A percentile compares a stretch with the other conserved stretches of the same genome.
These are phyloP conservation scores for Argyrosomus japonicus DNA, from an alignment of 2,113 vertebrate genomes.

Conservation along the genomic window DNA sequence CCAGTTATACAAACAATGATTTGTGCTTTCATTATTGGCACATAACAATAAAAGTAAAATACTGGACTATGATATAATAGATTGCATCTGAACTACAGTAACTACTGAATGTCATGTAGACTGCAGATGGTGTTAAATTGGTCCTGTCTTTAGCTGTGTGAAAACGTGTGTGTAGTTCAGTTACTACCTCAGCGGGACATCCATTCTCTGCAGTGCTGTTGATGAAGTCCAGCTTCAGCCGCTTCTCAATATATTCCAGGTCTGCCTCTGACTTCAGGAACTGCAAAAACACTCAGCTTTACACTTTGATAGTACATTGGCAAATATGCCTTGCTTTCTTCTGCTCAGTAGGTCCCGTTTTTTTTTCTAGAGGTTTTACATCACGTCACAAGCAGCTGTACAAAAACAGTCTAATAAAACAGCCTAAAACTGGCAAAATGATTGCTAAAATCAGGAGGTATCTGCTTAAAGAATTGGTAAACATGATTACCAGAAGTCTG, in stretches of 20 bases:
- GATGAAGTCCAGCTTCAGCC: constrained; percentile 91
- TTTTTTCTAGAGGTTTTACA: too few species aligned
- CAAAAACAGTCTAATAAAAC: too few species aligned
- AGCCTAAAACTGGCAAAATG: not conserved
- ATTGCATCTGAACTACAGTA: not conserved
- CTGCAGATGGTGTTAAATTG: not conserved
- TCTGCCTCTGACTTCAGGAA: constrained; percentile 96
- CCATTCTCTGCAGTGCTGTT: constrained; percentile 82
- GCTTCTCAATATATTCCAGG: constrained; percentile 92
- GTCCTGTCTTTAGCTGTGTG: not conserved
- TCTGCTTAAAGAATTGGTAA: not conserved
- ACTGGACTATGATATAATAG: not conserved
- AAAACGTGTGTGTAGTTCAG: too few species aligned
- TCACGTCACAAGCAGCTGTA: too few species aligned
- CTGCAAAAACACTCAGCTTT: constrained; percentile 81
- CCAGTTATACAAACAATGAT: too few species aligned
- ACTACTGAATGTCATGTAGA: not conserved
- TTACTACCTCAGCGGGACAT: constrained; percentile 82
- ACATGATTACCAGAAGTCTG: not conserved
- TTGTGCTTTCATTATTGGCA: too few species aligned
- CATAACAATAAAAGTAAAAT: not conserved
- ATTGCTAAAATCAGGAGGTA: not conserved
- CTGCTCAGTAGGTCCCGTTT: not conserved
- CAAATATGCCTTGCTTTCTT: not conserved
- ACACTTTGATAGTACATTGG: not conserved